These are phyloP conservation scores for Achroia grisella DNA, from an alignment of 1,140 invertebrate species.

Conservation along the genomic window DNA sequence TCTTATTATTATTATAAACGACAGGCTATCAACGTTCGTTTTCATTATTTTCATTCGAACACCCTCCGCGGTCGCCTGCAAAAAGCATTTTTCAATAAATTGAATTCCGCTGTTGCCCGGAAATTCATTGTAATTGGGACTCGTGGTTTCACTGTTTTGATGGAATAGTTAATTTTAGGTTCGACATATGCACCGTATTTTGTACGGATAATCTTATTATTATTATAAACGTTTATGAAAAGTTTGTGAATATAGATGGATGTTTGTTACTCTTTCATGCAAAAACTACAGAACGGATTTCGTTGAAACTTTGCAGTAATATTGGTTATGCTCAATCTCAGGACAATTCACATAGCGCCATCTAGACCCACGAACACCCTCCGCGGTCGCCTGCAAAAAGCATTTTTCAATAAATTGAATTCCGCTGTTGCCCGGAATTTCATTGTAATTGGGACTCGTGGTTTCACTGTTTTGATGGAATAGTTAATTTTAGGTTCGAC, in stretches of 20 bases:
- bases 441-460: constrained; percentile 10
- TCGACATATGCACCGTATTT: background rate
- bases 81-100: constrained; percentile 24
- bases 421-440: constrained; percentile 19
- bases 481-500: constrained; percentile 4
- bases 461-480: background rate
- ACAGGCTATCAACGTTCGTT: background rate
- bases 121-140: constrained; percentile 16
- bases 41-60: constrained; percentile 6
- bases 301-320: too few relatives aligned
- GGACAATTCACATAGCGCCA: too few relatives aligned
- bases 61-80: background rate
- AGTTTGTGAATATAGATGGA: too few relatives aligned
- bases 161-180: constrained; percentile 3
- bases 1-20: too few relatives aligned
- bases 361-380: background rate
- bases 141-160: constrained; percentile 1
- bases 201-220: too few relatives aligned
- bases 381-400: constrained; percentile 8
- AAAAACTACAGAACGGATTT: too few relatives aligned
- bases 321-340: too few relatives aligned
- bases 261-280: too few relatives aligned
- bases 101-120: constrained; percentile 20
- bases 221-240: too few relatives aligned
- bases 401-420: constrained; percentile 24